Conservation (phyloP, 92 coral and sea anemone genomes). For the Diadumene lineata region DNA sequence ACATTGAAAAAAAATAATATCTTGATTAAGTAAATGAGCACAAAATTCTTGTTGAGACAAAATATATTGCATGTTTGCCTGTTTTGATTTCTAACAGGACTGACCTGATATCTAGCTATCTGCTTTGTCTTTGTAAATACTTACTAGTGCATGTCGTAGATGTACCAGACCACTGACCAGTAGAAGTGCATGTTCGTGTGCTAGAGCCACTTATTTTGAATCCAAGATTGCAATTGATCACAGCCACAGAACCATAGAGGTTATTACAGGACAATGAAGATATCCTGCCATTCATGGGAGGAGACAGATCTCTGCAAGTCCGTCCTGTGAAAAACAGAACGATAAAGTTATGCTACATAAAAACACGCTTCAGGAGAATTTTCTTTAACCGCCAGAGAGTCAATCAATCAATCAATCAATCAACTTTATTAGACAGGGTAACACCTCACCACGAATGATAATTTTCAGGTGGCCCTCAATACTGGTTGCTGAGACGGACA, state of each 20-base stretch:
- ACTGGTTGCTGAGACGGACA: too few species aligned
- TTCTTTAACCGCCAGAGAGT: too few species aligned
- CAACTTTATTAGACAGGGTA: too few species aligned
- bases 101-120: neutral
- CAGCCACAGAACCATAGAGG: constrained; percentile 49
- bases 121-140: neutral
- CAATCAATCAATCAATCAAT: too few species aligned
- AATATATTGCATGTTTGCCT: neutral
- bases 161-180: constrained; percentile 57
- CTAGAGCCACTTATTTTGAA: constrained; percentile 33
- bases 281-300: constrained; percentile 45
- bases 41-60: too few species aligned
- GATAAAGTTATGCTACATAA: too few species aligned
- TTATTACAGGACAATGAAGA: constrained; percentile 43
- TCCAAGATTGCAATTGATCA: constrained; percentile 37
- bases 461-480: too few species aligned
- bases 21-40: too few species aligned
- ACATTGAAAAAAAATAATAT: too few species aligned
- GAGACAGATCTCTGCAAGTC: constrained; percentile 24
- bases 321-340: constrained; percentile 24
- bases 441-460: too few species aligned
- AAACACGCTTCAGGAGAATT: too few species aligned
- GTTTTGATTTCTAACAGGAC: neutral
- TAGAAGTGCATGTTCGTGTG: constrained; percentile 35
- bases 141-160: constrained; percentile 43